A percentile compares a stretch with the other conserved stretches of the same genome.
Evolutionary conservation across 35 echinoderm and acorn worm genomes (phyloP).

Genomic region (Hemicentrotus pulcherrimus): DNA sequence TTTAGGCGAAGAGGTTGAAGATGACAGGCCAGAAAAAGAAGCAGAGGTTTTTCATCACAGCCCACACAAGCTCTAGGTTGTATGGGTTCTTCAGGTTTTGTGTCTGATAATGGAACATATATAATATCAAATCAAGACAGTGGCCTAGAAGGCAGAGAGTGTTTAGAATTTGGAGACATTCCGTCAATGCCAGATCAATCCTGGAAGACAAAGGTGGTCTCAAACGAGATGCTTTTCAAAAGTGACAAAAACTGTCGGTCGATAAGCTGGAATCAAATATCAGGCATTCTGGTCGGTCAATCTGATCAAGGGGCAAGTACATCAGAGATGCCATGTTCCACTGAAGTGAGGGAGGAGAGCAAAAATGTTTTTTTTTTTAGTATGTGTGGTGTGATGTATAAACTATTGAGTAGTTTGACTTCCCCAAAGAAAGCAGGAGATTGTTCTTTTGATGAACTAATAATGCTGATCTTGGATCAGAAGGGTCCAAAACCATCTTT

Average conservation of each 20-base stretch:
- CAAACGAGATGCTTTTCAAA: too few species aligned
- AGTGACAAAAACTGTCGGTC: too few species aligned
- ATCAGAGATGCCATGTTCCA: too few species aligned
- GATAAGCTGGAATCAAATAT: too few species aligned
- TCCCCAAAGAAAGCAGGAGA: constrained; percentile 61
- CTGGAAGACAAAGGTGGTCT: too few species aligned
- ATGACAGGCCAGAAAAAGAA: not conserved
- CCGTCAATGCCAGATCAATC: too few species aligned
- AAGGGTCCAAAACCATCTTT: constrained; percentile 55
- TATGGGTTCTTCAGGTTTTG: not conserved
- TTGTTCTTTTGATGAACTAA: constrained; percentile 49
- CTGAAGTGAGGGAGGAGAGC: too few species aligned
- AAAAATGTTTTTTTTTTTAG: constrained; percentile 31
- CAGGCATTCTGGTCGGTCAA: too few species aligned
- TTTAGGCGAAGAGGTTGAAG: constrained; percentile 15
- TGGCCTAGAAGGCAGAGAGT: not conserved
- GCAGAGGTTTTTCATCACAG: constrained; percentile 16
- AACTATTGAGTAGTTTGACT: constrained; percentile 50
- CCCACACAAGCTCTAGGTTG: constrained; percentile 25
- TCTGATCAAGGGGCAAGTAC: too few species aligned
- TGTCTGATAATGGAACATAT: constrained; percentile 19
- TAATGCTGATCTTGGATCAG: constrained; percentile 56
- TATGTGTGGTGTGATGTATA: constrained; percentile 46
- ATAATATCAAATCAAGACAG: constrained; percentile 32
- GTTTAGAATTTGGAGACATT: too few species aligned